These are phyloP conservation scores for Chrysogorgia sp. DNA, from an alignment of 92 coral and sea anemone genomes.

Conservation along the genomic window DNA sequence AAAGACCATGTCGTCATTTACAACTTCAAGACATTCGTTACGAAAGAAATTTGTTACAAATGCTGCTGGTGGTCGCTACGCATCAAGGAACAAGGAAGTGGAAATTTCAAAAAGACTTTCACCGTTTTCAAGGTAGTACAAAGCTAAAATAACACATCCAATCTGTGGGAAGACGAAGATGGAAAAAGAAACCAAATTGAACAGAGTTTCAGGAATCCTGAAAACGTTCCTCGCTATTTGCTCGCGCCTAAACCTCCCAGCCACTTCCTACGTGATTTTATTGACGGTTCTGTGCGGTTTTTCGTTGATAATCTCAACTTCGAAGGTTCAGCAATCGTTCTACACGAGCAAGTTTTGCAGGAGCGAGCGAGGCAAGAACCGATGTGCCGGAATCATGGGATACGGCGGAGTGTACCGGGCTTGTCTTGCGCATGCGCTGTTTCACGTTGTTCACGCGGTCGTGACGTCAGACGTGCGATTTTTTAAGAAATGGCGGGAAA, in stretches of 20 bases:
- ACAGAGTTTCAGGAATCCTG: not conserved
- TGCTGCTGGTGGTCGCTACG: not conserved
- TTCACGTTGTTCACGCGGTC: constrained; percentile 62
- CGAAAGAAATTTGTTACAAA: not conserved
- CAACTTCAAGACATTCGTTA: not conserved
- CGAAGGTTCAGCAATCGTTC: not conserved
- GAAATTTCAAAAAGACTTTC: too few relatives aligned
- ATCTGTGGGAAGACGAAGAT: not conserved
- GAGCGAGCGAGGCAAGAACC: constrained; percentile 38
- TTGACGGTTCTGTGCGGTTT: constrained; percentile 49
- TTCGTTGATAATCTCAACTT: constrained; percentile 50
- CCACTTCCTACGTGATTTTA: constrained; percentile 45
- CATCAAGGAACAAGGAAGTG: not conserved
- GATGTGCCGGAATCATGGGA: constrained; percentile 70
- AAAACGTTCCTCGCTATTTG: not conserved
- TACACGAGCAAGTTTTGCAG: constrained; percentile 48
- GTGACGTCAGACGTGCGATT: constrained; percentile 59
- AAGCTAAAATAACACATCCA: not conserved
- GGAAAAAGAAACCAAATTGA: not conserved
- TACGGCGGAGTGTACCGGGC: constrained; percentile 75
- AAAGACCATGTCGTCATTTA: not conserved
- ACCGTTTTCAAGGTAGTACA: too few relatives aligned
- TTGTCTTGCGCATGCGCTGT: constrained; percentile 66
- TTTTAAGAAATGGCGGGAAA: constrained; percentile 54
- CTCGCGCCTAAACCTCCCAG: not conserved